phyloP scores from a whole-genome alignment of 2,888 invertebrate species.

The Tenthredo notha region DNA sequence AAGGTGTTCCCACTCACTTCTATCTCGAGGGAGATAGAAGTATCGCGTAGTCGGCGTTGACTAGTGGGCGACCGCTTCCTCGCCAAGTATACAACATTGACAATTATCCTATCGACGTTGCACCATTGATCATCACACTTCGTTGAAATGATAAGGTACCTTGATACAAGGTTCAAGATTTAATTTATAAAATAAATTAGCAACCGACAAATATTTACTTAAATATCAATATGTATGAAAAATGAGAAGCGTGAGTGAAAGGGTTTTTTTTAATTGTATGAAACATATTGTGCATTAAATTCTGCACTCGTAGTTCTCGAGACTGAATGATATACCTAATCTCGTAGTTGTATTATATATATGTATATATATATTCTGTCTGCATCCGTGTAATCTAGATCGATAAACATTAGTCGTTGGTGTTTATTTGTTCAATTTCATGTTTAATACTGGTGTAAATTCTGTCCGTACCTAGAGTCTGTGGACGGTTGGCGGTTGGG shows the following conservation, averaged over 20 bases:
- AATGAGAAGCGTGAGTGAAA: neutral
- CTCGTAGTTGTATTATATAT: neutral
- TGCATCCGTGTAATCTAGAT: slow-evolving; percentile 45
- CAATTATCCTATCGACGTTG: neutral
- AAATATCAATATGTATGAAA: neutral
- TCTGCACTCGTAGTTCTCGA: slow-evolving; percentile 8
- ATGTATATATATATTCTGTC: neutral
- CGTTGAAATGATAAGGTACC: neutral
- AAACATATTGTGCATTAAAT: neutral
- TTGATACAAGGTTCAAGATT: neutral
- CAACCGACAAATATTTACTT: neutral
- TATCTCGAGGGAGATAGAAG: neutral
- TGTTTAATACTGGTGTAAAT: slow-evolving; percentile 40
- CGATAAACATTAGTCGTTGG: slow-evolving; percentile 42
- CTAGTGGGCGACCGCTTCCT: slow-evolving; percentile 9
- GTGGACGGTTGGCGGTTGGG: neutral
- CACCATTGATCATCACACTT: neutral
- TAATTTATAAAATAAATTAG: neutral
- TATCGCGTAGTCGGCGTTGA: neutral
- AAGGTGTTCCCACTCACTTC: slow-evolving; percentile 48
- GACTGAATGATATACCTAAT: slow-evolving; percentile 22
- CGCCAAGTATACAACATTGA: neutral
- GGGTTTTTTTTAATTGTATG: neutral
- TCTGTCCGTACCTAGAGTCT: neutral
- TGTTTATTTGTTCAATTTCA: slow-evolving; percentile 38